Base-by-base conservation (phyloP, 2,113 vertebrate genomes). In the Pteropus alecto region DNA sequence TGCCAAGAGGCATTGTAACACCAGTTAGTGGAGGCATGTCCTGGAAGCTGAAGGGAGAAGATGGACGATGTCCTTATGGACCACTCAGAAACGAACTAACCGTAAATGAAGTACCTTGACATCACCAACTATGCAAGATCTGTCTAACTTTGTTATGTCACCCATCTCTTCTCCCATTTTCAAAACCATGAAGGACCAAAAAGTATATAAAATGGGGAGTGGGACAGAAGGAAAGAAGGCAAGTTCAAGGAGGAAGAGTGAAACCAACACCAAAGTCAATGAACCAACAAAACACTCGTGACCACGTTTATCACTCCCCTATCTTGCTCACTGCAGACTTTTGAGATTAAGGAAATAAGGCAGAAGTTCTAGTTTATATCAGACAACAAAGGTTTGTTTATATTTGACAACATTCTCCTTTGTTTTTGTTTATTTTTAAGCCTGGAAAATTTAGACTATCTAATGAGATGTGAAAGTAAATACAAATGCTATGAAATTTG, bases 21-120 rank as follows among this genome's bases (percentile, higher is more conserved):
- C 22, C 16, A 48, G 43, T 88, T 35, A 48, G 30, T 38, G 18
- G 73, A 81, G 13, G 0, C 21, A 22, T 38, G 7, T 2, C 24
- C n/a, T 35, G 4, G 6, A 54, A 67, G 67, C 1, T 46, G 3
- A 2, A 85, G 30, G 21, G 5, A 28, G 33, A 65, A 48, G 12
- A 15, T 51, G n/a, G 9, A 14, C 12, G 0, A 63, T n/a, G 7
- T 2, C 21, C 24, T 65, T 38, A 7, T 0, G 5, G 15, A 48
- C 51, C 8, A n/a, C 3, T 85, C 58, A 48, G 67, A 87, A 33
- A 8, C 67, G 43, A 48, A 94, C 70, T 46, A 43, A 77, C 7
- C 65, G 13, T 21, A 65, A 77, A 33, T 46, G 13, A 71, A 89
- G 19, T 14, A 68, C 28, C 35, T 61, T 11, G 28, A 41, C n/a